Conservation (phyloP, 2,797 vertebrate species). For the Lagorchestes hirsutus region DNA sequence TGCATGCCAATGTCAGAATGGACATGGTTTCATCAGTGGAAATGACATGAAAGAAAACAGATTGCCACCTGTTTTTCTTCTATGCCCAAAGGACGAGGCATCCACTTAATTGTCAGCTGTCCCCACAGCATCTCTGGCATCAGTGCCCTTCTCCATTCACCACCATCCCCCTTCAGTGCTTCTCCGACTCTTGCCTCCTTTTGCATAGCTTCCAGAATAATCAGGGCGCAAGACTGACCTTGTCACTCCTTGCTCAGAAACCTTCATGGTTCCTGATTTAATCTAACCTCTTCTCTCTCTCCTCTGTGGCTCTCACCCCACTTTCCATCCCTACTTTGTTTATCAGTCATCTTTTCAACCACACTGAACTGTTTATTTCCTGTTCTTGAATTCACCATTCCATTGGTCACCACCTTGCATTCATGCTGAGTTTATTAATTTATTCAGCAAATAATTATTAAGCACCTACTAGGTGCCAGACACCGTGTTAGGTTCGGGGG, state of each 20-base stretch:
- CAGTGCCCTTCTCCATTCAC: neutral
- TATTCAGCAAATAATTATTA: neutral
- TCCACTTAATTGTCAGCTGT: neutral
- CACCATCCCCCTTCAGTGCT: neutral
- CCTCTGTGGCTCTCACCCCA: neutral
- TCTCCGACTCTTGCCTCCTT: neutral
- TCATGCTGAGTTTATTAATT: neutral
- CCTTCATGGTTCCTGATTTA: neutral
- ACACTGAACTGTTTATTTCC: neutral
- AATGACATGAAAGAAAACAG: neutral
- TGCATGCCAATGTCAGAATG: neutral
- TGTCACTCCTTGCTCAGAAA: neutral
- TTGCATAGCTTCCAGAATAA: neutral
- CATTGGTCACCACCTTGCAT: neutral
- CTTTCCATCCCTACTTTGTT: neutral
- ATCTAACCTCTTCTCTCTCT: neutral
- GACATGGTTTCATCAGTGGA: neutral
- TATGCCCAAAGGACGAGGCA: neutral
- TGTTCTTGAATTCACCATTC: neutral
- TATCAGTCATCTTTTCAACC: neutral
- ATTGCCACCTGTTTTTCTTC: neutral
- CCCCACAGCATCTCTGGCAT: neutral
- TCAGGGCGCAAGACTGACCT: neutral
- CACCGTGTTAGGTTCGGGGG: neutral
- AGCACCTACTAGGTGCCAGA: too few relatives aligned